phyloP scores from a whole-genome alignment of 1,140 invertebrate genomes.

The Nephotettix cincticeps region DNA sequence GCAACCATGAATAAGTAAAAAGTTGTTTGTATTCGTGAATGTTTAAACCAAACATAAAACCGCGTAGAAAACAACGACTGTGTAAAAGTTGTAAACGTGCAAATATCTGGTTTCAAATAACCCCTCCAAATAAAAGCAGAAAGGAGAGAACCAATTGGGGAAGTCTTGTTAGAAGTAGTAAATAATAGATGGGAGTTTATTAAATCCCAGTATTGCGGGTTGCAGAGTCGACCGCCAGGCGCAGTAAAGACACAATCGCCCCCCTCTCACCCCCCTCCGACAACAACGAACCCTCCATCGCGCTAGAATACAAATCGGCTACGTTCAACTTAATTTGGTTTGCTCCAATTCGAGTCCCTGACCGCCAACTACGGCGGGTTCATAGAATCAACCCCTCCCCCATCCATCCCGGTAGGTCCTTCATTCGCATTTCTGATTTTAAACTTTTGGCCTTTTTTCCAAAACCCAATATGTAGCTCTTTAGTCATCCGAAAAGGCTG shows the following conservation, averaged over 20 bases:
- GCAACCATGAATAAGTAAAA: too few species aligned
- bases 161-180: constrained; percentile 7
- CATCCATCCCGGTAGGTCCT: too few species aligned
- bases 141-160: constrained; percentile 6
- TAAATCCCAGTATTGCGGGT: constrained; percentile 17
- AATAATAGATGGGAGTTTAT: constrained; percentile 21
- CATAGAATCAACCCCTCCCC: too few species aligned
- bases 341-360: constrained; percentile 8
- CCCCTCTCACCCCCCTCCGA: not conserved
- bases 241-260: constrained; percentile 18
- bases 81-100: not conserved
- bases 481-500: too few species aligned
- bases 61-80: too few species aligned
- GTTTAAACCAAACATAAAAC: too few species aligned
- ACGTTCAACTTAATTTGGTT: constrained; percentile 27
- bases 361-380: not conserved
- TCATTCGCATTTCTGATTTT: too few species aligned
- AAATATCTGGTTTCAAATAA: not conserved
- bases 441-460: too few species aligned
- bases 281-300: not conserved
- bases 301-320: constrained; percentile 26
- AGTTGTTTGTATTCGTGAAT: too few species aligned
- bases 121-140: not conserved
- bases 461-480: too few species aligned
- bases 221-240: not conserved